A percentile compares a stretch with the other conserved stretches of the same genome.
These are phyloP conservation scores for Melanotaenia maccullochi DNA, from an alignment of 2,797 vertebrate species.

Conservation along the genomic window DNA sequence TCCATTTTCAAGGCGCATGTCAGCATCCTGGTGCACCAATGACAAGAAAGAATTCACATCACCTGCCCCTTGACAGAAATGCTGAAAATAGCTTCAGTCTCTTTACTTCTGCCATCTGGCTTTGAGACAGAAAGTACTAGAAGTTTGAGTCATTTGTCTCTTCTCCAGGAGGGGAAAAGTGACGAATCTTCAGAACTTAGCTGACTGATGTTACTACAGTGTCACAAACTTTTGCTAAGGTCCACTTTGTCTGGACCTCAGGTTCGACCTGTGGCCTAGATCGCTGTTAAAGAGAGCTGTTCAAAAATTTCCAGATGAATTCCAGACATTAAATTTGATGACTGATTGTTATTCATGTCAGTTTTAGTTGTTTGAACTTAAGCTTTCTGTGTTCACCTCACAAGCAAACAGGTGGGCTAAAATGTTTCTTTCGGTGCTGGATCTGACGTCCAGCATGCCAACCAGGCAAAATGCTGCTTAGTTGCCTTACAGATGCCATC, in stretches of 20 bases:
- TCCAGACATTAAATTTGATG: background rate
- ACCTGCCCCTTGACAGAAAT: constrained; percentile 19
- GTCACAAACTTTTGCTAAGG: constrained; percentile 64
- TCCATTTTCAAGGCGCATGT: constrained; percentile 36
- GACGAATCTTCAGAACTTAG: constrained; percentile 73
- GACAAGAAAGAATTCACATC: constrained; percentile 33
- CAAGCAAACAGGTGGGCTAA: background rate
- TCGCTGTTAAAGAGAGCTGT: constrained; percentile 47
- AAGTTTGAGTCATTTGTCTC: constrained; percentile 54
- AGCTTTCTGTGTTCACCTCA: background rate
- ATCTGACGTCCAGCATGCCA: background rate
- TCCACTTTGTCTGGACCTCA: constrained; percentile 41
- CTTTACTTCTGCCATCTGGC: constrained; percentile 64
- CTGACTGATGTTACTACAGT: constrained; percentile 69
- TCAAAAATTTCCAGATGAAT: background rate
- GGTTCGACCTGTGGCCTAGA: constrained; percentile 46
- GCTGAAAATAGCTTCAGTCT: constrained; percentile 52
- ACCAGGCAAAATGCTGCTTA: background rate
- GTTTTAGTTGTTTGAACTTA: background rate
- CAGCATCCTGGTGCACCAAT: constrained; percentile 40
- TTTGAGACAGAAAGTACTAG: constrained; percentile 68
- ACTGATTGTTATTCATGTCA: background rate
- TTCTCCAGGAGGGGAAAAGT: constrained; percentile 52
- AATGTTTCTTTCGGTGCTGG: background rate
- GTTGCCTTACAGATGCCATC: background rate